Conservation (phyloP, 2,888 invertebrate genomes). For the Aporophyla nigra region DNA sequence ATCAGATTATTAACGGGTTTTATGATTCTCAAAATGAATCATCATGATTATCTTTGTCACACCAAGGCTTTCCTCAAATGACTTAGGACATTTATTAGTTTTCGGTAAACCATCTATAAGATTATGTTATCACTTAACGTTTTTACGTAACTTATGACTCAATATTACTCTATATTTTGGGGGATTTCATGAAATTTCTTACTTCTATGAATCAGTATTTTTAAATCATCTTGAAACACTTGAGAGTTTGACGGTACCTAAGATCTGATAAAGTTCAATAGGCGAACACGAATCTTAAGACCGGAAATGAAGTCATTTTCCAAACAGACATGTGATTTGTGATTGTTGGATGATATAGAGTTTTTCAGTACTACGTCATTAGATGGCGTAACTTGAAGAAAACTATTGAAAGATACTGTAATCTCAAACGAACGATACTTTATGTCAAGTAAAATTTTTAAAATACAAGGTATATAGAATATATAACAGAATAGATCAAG, state of each 20-base stretch:
- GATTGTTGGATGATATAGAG: background rate
- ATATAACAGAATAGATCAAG: background rate
- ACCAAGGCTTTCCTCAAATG: background rate
- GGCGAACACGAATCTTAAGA: background rate
- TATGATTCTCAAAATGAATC: conserved; percentile 11
- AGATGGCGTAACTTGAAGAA: background rate
- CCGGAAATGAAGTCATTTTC: background rate
- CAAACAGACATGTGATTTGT: background rate
- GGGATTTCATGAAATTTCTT: background rate
- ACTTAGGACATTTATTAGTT: background rate
- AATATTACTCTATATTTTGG: background rate
- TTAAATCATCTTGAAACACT: conserved; percentile 16
- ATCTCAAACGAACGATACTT: background rate
- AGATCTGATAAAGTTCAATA: conserved; percentile 6
- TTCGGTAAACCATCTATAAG: background rate
- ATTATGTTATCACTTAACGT: conserved; percentile 10
- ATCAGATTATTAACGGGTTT: background rate
- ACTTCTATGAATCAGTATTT: conserved; percentile 13
- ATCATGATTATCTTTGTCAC: background rate
- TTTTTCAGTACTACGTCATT: background rate
- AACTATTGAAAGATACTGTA: background rate
- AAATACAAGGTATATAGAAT: background rate
- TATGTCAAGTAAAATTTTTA: background rate
- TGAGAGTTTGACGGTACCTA: conserved; percentile 19
- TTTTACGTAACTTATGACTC: background rate